phyloP scores from a whole-genome alignment of 2,888 invertebrate species.

The Leptothorax acervorum region DNA sequence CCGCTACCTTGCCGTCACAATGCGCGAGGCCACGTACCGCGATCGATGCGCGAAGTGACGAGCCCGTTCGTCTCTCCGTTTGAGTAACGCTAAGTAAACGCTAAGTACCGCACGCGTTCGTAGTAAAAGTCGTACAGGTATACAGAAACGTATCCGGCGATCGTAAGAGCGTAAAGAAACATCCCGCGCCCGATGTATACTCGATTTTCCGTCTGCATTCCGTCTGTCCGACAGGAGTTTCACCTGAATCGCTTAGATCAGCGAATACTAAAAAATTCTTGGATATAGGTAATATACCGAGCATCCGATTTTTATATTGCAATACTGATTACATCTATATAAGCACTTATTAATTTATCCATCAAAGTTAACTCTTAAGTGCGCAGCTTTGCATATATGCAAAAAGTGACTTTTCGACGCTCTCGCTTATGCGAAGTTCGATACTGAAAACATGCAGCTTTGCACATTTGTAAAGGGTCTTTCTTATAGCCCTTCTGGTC shows the following conservation, averaged over 20 bases:
- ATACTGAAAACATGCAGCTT: no score
- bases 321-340: neutral
- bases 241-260: neutral
- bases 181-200: neutral
- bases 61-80: slow-evolving; percentile 59
- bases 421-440: no score
- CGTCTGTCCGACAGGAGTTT: neutral
- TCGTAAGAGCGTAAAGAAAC: slow-evolving; percentile 27
- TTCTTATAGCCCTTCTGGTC: no score
- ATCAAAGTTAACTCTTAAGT: no score
- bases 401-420: no score
- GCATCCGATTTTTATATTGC: neutral
- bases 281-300: neutral
- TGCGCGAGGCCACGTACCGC: slow-evolving; percentile 27
- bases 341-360: neutral
- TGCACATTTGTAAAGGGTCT: no score
- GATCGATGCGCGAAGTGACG: slow-evolving; percentile 19
- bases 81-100: slow-evolving; percentile 39
- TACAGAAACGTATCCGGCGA: slow-evolving; percentile 31
- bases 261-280: neutral
- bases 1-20: slow-evolving; percentile 42
- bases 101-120: slow-evolving; percentile 21
- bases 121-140: slow-evolving; percentile 47
- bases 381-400: no score
- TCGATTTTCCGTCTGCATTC: neutral